Evolutionary conservation across 2,888 invertebrate genomes (phyloP), one percentile per base, ranked within the genome.

Genomic region (Torymus texanus): DNA sequence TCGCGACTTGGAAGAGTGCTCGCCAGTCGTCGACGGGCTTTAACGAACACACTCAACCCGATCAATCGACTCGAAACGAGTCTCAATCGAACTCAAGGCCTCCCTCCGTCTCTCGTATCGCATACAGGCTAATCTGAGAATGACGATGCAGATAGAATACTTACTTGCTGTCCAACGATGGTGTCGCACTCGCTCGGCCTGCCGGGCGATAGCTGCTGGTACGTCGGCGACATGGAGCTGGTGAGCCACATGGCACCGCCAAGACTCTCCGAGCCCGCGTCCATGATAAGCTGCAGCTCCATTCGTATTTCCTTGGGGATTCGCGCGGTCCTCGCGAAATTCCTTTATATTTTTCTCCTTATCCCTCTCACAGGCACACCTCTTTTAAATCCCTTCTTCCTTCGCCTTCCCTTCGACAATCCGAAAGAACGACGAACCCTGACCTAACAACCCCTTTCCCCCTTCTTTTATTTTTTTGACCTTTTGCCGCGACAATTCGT

Each of bases 281-380:
- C 90, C 89, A 90, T 89, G 66, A 86, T 88, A 78, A 88, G 83
- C 85, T 88, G 86, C 67, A 87, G 85, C 84, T 88, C 89, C 88
- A 88, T 88, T 75, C 65, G 55, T 21, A 16, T 18, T 72, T 75
- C 58, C 21, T 21, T 21, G 21, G 21, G 21, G 21, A 21, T 21
- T 65, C 74, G 59, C 63, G 56, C 65, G 21, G 58, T 74, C n/a
- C 14, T 41, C 21, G 50, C 16, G 18, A 56, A 63, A 56, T 71
- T 63, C 67, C 41, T 41, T 41, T 41, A 21, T 21, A 21, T 41
- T 41, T 41, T 8, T 41, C 41, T 8, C 10, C 10, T 41, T 41
- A 41, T 41, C 41, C 41, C 41, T 41, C 41, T 41, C 41, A 41
- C 41, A 8, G 1, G 41, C 41, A 41, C 41, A 41, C 41, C 8